phyloP scores from a whole-genome alignment of 2,113 vertebrate genomes.

The Geococcyx californianus region DNA sequence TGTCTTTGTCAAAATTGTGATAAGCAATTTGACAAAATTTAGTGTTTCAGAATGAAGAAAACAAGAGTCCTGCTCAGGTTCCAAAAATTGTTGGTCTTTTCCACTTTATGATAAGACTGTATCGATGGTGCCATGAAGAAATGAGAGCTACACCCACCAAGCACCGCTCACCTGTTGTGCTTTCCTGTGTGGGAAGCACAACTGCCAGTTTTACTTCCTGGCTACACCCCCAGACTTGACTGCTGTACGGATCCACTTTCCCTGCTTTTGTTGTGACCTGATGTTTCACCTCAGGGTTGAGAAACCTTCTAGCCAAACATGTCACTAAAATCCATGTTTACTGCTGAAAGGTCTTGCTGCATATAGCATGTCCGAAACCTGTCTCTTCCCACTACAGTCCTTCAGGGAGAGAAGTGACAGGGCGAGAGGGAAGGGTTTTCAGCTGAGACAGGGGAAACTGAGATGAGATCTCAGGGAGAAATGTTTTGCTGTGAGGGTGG shows the following conservation, averaged over 20 bases:
- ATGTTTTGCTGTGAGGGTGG: too few species aligned
- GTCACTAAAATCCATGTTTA: neutral
- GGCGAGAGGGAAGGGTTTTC: too few species aligned
- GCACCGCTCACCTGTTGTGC: neutral
- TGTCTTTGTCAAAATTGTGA: neutral
- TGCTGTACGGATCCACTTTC: fast-evolving
- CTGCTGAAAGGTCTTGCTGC: neutral
- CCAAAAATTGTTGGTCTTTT: neutral
- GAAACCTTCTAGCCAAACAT: neutral
- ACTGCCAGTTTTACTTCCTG: neutral
- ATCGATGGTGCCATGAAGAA: neutral
- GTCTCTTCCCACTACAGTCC: neutral
- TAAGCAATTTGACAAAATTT: neutral
- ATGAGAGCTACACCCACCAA: neutral
- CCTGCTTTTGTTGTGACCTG: neutral
- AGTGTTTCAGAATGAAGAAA: neutral
- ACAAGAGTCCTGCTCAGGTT: neutral
- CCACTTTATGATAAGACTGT: neutral
- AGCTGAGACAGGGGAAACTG: too few species aligned
- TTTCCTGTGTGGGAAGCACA: neutral
- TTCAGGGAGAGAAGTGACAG: too few species aligned
- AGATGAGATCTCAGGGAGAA: too few species aligned
- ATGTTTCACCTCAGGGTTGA: neutral
- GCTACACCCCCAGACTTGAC: neutral
- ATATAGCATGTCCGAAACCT: neutral